Conservation (phyloP, 2,888 invertebrate species). For the Eristalis pertinax region DNA sequence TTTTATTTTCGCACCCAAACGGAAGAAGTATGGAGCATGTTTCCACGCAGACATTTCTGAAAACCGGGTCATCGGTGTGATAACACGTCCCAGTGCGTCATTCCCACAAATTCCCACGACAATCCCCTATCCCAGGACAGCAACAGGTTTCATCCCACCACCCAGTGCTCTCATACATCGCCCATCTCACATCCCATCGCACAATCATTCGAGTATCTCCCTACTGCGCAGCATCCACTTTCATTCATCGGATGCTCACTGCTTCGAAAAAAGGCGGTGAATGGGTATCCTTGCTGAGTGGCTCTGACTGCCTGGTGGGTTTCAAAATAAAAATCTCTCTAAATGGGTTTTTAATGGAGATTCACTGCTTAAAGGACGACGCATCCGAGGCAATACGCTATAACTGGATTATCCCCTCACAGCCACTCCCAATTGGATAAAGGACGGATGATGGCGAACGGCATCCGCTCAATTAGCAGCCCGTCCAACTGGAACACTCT, state of each 20-base stretch:
- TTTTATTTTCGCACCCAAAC: background rate
- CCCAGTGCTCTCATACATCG: background rate
- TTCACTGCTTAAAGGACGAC: slow-evolving; percentile 42
- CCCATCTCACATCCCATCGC: background rate
- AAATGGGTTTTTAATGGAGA: slow-evolving; percentile 67
- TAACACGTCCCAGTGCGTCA: slow-evolving; percentile 29
- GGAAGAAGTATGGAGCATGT: background rate
- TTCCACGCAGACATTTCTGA: slow-evolving; percentile 60
- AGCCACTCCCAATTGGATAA: background rate
- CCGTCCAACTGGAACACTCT: background rate
- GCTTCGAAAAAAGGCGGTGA: background rate
- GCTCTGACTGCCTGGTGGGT: slow-evolving; percentile 56
- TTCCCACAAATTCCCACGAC: slow-evolving; percentile 10
- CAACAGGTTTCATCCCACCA: slow-evolving; percentile 23
- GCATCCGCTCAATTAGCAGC: slow-evolving; percentile 9
- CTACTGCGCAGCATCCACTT: slow-evolving; percentile 57
- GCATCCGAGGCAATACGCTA: background rate
- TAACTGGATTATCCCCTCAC: slow-evolving; percentile 64
- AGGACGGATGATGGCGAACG: slow-evolving; percentile 21
- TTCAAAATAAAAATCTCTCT: slow-evolving; percentile 72
- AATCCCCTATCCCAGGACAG: background rate
- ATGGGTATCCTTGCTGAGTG: slow-evolving; percentile 27
- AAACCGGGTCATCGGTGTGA: slow-evolving; percentile 62
- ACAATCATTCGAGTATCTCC: too few species aligned
- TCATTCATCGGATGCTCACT: background rate